These are phyloP conservation scores for Ammospiza caudacuta DNA, from an alignment of 2,113 vertebrate species.

Conservation along the genomic window DNA sequence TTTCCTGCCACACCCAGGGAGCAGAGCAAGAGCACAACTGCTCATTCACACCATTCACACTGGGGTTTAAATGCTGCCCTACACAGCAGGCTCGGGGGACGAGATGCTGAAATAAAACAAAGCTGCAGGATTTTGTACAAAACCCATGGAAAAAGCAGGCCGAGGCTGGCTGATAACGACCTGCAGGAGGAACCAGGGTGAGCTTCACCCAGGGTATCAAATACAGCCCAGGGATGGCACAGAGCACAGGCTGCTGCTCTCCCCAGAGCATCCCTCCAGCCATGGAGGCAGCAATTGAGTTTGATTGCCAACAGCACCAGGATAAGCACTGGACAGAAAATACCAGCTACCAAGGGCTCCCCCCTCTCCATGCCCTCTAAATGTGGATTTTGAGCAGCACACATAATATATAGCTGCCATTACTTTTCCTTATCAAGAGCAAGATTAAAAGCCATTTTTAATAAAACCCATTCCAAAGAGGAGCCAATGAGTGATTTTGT, in stretches of 20 bases:
- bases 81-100: accelerated
- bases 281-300: neutral
- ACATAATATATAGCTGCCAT: neutral
- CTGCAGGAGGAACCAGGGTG: neutral
- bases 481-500: neutral
- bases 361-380: accelerated
- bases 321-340: neutral
- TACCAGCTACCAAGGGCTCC: accelerated
- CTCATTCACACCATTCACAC: neutral
- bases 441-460: neutral
- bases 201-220: neutral
- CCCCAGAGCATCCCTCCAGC: neutral
- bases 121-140: neutral
- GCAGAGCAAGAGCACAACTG: neutral
- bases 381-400: neutral
- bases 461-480: neutral
- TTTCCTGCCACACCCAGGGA: accelerated
- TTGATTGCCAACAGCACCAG: neutral
- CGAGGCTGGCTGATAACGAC: neutral
- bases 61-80: neutral
- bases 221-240: accelerated
- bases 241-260: accelerated
- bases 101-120: neutral
- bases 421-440: neutral
- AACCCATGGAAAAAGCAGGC: neutral